Base-by-base conservation (phyloP, 1,140 invertebrate species). In the Hirudo medicinalis region DNA sequence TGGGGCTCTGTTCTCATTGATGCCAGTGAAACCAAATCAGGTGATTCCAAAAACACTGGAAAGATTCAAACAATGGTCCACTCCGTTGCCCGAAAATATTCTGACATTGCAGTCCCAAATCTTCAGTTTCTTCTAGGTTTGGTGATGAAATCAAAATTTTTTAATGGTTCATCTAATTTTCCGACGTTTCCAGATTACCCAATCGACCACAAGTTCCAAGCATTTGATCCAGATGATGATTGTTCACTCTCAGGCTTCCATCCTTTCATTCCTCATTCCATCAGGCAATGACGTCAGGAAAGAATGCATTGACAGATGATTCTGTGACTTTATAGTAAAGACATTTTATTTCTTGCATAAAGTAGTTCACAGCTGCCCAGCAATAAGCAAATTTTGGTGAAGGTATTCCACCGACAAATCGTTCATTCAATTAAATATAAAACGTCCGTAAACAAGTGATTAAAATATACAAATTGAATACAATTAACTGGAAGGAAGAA, bases 111-210 rank as follows among this genome's bases (percentile, higher is more conserved):
- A 11, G 29, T 63, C 29, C 57, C 57, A 13, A 63, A 32, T 11
- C 57, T 63, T 13, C 57, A 63, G 20, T 32, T 63, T 32, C 57
- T 63, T 63, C 57, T 63, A 0, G 57, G 57, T 63, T 25, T 25
- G 22, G 4, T 63, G 57, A 13, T 63, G 1, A 49, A 49, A 17
- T 49, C 32, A 36, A 36, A 13, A 5, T 5, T 49, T 49, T 17
- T 49, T 49, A 5, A 11, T 49, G 0, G 15, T 49, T 49, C 15
- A 49, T 11, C 43, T 49, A 13, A 49, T 49, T 49, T 15, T 15
- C 43, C 15, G 13, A 49, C 13, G 15, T 63, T 63, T 22, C 3
- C 57, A 63, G 57, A 63, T 63, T 63, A 19, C 17, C 29, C 57
- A 63, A 22, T 63, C 8, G 57, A 63, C 29, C 29, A n/a, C 57